These are phyloP conservation scores for Drosophila tanythrix DNA, from an alignment of 2,888 invertebrate genomes.

Conservation along the genomic window DNA sequence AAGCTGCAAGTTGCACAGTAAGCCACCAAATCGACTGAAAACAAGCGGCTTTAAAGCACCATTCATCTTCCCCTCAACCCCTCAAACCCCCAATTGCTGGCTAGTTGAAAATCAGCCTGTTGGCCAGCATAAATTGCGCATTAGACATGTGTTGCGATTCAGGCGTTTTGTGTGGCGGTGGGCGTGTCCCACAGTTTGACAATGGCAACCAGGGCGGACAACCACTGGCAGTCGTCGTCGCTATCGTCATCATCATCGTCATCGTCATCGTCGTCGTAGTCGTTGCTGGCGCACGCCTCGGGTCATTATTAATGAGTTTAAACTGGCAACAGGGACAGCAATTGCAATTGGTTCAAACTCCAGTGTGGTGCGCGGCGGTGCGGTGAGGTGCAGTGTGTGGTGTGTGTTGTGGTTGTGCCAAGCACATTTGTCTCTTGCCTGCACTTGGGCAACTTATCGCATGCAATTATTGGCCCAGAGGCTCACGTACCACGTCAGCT, in stretches of 20 bases:
- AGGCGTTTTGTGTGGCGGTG: slow-evolving; percentile 64
- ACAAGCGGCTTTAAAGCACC: slow-evolving; percentile 49
- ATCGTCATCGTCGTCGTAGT: slow-evolving; percentile 12
- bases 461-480: slow-evolving; percentile 76
- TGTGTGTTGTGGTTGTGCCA: slow-evolving; percentile 1
- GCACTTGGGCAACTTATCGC: slow-evolving; percentile 74
- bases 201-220: slow-evolving; percentile 61
- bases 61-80: neutral
- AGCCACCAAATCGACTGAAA: slow-evolving; percentile 60
- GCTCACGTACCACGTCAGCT: slow-evolving; percentile 68
- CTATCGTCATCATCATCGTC: slow-evolving; percentile 3
- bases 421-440: slow-evolving; percentile 53
- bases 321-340: slow-evolving; percentile 60
- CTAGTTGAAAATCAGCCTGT: slow-evolving; percentile 20
- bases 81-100: neutral
- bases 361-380: neutral
- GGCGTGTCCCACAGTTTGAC: slow-evolving; percentile 72
- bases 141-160: slow-evolving; percentile 63
- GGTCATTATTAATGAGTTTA: slow-evolving; percentile 78
- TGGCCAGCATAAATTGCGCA: slow-evolving; percentile 66
- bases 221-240: slow-evolving; percentile 34
- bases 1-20: slow-evolving; percentile 45
- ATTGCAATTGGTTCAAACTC: slow-evolving; percentile 17
- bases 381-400: slow-evolving; percentile 2
- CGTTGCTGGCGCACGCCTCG: slow-evolving; percentile 52